phyloP scores from a whole-genome alignment of 2,113 vertebrate species.

The Phoenicopterus ruber region DNA sequence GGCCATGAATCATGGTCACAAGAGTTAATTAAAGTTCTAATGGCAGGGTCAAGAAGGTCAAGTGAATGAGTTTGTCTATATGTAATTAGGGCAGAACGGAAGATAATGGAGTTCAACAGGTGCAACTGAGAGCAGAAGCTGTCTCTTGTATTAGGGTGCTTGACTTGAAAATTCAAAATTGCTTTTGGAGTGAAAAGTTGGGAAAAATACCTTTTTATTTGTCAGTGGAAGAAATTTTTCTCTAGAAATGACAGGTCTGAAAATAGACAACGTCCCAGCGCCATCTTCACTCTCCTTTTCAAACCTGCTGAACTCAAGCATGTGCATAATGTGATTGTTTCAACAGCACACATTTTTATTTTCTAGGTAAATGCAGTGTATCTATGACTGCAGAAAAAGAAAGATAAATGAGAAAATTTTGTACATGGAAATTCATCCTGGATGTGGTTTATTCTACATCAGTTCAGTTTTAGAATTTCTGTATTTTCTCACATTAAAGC shows the following conservation, averaged over 20 bases:
- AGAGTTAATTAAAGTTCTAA: conserved; percentile 49
- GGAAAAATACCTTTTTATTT: background rate
- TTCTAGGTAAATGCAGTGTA: background rate
- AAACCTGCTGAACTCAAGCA: background rate
- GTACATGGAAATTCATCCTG: background rate
- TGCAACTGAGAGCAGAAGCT: background rate
- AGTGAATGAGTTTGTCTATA: conserved; percentile 31
- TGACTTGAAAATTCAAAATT: background rate
- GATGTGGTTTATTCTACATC: background rate
- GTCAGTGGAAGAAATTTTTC: background rate
- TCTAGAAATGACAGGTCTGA: background rate
- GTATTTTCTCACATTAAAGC: background rate
- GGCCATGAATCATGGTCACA: background rate
- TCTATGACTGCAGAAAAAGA: background rate
- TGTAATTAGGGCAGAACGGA: background rate
- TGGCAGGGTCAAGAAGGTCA: conserved; percentile 24
- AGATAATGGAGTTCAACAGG: conserved; percentile 39
- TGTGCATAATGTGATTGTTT: background rate
- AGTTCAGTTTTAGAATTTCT: background rate
- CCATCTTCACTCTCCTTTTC: background rate
- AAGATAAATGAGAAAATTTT: background rate
- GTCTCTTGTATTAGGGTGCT: background rate
- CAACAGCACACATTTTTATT: background rate
- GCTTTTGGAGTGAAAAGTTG: background rate
- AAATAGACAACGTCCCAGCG: background rate